Base-by-base conservation (phyloP, 2,113 vertebrate species). In the Istiophorus platypterus region DNA sequence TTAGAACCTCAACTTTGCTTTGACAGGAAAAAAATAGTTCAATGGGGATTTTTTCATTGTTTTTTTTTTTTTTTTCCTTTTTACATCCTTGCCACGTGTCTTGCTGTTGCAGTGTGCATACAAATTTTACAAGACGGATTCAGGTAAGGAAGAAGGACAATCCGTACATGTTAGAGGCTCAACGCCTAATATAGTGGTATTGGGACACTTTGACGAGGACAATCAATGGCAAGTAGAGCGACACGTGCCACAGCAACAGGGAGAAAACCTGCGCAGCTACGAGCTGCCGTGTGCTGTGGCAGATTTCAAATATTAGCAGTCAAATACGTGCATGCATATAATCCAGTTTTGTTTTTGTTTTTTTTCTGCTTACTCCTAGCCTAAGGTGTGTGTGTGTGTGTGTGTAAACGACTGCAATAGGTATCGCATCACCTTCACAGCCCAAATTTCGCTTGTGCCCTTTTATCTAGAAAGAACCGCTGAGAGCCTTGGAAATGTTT, bases 401-500 rank as follows among this genome's bases (percentile, higher is more conserved):
- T 63, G 72, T 73, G 66, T 39, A 51, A 85, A 83, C 72, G 51
- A 85, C 51, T 82, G 61, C 86, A 85, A 84, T 54, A 80, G 72
- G 68, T 85, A 69, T 88, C 88, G 74, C 77, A 78, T 80, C 68
- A 15, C 41, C 45, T 69, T 26, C 42, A 37, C 37, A 77, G 52
- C 37, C 59, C 64, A 56, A 56, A 63, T 85, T 68, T 82, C 78
- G 79, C 72, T 72, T 57, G 62, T 51, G 41, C 45, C 61, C 61
- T 81, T 86, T 84, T 88, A 70, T 78, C 86, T 79, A 45, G 85
- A 56, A 70, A 84, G 83, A 88, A 85, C 2, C 7, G 67, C 85
- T 82, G 86, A 89, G 85, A 87, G 87, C 78, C 72, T 88, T 63
- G 47, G 80, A 94, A 94, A 93, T 92, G 91, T 84, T 93, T 88